A percentile compares a stretch with the other conserved stretches of the same genome.
These are phyloP conservation scores for Portunus trituberculatus DNA, from an alignment of 1,140 invertebrate species.

Conservation along the genomic window DNA sequence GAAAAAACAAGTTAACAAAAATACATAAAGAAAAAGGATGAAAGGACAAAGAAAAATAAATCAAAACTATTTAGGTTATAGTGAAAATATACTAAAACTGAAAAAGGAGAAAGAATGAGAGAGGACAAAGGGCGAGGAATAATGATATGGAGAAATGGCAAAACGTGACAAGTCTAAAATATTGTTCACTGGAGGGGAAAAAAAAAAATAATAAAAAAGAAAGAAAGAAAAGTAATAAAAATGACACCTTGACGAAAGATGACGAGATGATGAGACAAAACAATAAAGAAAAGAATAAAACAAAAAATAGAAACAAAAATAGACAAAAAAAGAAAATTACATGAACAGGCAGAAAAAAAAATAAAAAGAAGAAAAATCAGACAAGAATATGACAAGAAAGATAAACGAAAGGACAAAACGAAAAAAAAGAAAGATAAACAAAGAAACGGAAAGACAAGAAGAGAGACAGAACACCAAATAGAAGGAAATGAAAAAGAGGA, in stretches of 20 bases:
- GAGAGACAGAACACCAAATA: neutral
- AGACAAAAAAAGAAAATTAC: neutral
- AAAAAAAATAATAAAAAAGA: neutral
- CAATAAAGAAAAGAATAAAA: neutral
- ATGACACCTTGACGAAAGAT: no score
- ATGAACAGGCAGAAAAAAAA: slow-evolving; percentile 27
- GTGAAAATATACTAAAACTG: no score
- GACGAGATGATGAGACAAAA: no score
- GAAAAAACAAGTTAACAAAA: no score
- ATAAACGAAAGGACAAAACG: no score
- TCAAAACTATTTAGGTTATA: no score
- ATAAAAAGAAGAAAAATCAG: neutral
- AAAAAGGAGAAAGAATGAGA: neutral
- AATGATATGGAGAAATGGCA: neutral
- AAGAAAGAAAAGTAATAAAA: neutral
- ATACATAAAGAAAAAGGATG: no score
- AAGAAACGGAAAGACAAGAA: neutral
- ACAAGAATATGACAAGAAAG: neutral
- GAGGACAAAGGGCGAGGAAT: neutral
- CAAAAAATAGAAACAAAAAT: neutral
- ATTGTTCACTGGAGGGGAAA: no score
- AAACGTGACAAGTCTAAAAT: neutral
- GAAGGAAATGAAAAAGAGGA: neutral
- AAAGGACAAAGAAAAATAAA: no score
- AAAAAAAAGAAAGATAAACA: neutral